Base-by-base conservation (phyloP, 2,888 invertebrate genomes). In the Lypha dubia region DNA sequence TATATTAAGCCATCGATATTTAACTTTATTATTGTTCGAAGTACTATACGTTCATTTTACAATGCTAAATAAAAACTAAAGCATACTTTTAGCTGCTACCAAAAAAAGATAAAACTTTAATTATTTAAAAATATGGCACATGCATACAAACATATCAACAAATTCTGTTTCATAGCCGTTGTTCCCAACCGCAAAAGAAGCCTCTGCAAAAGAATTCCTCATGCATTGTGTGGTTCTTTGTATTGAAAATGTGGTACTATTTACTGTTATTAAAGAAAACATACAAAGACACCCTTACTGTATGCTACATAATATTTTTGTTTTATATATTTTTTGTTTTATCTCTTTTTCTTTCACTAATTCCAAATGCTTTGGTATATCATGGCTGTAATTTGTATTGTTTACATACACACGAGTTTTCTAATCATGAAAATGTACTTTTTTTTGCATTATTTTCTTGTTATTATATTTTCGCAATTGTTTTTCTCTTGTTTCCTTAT, bases 11-110 rank as follows among this genome's bases (percentile, higher is more conserved):
- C n/a, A n/a, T n/a, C n/a, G n/a, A n/a, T n/a, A n/a, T n/a, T n/a
- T n/a, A n/a, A n/a, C n/a, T n/a, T n/a, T n/a, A n/a, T n/a, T n/a
- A n/a, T n/a, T n/a, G n/a, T n/a, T n/a, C n/a, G n/a, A n/a, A n/a
- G n/a, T n/a, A n/a, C n/a, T n/a, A 28, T 75, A 79, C 63, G 74
- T 68, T 63, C 20, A 41, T 15, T 7, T n/a, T 8, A 24, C 3
- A 49, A 11, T 1, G 7, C 2, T 15, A 11, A 20, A 20, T 4
- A 22, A n/a, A 67, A 63, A 74, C 28, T 49, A 71, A 3, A 65
- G 70, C 70, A 70, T 70, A 79, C 46, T 79, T 65, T 70, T 58
- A 35, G 70, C 24, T 60, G 70, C 17, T 62, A 17, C n/a, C n/a
- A 6, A 8, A 28, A 38, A 35, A 28, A 51, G 0, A 22, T 7